Base-by-base conservation (phyloP, 2,888 invertebrate genomes). In the Notodonta dromedarius region DNA sequence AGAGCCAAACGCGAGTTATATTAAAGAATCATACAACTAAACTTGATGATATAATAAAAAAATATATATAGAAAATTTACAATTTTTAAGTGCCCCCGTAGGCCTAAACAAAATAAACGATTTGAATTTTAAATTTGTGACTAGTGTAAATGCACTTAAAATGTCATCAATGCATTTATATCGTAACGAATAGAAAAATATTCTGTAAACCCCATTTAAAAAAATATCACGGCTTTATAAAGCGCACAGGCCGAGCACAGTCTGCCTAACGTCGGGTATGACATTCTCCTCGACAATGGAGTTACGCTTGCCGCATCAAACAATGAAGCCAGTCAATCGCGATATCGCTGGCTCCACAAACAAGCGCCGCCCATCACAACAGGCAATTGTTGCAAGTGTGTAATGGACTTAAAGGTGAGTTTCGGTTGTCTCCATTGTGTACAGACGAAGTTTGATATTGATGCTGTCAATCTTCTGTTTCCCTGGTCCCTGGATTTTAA, bases 311-410 rank as follows among this genome's bases (percentile, higher is more conserved):
- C 71, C 76, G 74, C 79, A 66, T 77, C 78, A 78, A 78, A 87
- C 87, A 87, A 88, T 86, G 75, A 76, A 76, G 70, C 76, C 81
- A 84, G 84, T 84, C 84, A 85, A 85, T 87, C 84, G 83, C 78
- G 80, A 82, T 83, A 87, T 86, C 85, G 83, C 75, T 77, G 63
- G 63, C 73, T 71, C 69, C 75, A 79, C 80, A 84, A 86, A 86
- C 84, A 86, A 70, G 69, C 71, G 65, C 60, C 64, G 73, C 67
- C 59, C 62, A 65, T 68, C 74, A 74, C 71, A 77, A 74, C 70
- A 59, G 67, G 60, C 71, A 74, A 76, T 76, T 76, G 76, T 75
- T 76, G 75, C 76, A 73, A 78, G 78, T 78, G 75, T 78, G 77
- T 71, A 77, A 74, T 65, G 61, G 74, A 70, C 76, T 78, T 75